Conservation (phyloP, 1,140 invertebrate genomes). For the Drosophila ercepeae region DNA sequence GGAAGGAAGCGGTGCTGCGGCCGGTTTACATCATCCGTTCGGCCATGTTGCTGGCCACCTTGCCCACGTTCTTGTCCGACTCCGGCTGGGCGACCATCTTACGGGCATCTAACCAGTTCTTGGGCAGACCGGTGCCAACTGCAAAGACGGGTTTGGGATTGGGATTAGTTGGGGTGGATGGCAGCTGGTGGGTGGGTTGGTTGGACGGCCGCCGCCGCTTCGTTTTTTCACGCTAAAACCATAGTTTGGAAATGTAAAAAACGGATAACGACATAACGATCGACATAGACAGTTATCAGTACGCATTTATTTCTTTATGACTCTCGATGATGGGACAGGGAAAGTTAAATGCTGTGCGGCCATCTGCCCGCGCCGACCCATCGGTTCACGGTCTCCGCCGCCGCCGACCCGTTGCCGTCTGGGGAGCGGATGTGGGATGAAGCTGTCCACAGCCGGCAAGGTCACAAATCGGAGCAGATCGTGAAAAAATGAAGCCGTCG, state of each 20-base stretch:
- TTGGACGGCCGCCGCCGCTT: constrained; percentile 25
- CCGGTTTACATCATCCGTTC: constrained; percentile 53
- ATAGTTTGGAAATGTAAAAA: not conserved
- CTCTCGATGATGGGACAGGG: constrained; percentile 43
- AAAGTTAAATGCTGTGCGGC: constrained; percentile 67
- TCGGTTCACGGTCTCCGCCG: constrained; percentile 14
- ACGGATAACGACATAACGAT: constrained; percentile 17
- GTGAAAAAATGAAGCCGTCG: constrained; percentile 39
- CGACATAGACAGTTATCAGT: constrained; percentile 47
- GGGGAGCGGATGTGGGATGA: constrained; percentile 61
- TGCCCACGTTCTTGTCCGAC: constrained; percentile 56
- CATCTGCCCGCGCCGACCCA: constrained; percentile 33
- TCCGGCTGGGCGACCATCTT: constrained; percentile 36
- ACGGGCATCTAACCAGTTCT: constrained; percentile 61
- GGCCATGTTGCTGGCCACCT: constrained; percentile 67
- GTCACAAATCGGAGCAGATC: constrained; percentile 5
- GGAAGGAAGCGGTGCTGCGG: not conserved
- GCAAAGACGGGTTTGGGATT: constrained; percentile 47
- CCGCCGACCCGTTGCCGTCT: constrained; percentile 9
- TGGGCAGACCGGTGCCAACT: constrained; percentile 74
- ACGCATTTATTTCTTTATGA: constrained; percentile 72
- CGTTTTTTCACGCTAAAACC: constrained; percentile 33
- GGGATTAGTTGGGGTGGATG: constrained; percentile 38
- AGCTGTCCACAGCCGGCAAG: constrained; percentile 42
- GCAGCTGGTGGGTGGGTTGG: not conserved